Evolutionary conservation across 2,113 vertebrate genomes (phyloP).

Genomic region (Elachura formosa): DNA sequence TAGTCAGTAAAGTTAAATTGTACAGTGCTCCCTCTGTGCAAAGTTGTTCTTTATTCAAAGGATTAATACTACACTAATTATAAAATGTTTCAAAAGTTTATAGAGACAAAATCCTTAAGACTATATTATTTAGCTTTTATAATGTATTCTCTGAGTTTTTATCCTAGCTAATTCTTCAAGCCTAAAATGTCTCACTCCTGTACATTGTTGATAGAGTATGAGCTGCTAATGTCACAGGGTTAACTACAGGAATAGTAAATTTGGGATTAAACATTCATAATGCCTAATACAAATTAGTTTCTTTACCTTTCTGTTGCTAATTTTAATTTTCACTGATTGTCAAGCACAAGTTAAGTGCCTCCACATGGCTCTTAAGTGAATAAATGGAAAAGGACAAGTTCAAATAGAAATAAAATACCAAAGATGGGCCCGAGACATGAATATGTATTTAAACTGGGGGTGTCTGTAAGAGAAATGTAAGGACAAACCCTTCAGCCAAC

Average conservation of each 20-base stretch:
- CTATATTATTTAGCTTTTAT: not conserved
- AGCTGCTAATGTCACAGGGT: constrained; percentile 12
- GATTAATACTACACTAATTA: not conserved
- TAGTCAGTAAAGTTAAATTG: not conserved
- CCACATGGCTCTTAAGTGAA: constrained; percentile 37
- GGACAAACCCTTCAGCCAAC: not conserved
- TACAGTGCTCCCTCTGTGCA: not conserved
- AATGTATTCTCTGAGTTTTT: not conserved
- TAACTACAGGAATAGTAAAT: constrained; percentile 19
- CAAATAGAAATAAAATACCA: not conserved
- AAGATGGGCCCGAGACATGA: not conserved
- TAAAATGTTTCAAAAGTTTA: not conserved
- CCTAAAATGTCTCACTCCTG: not conserved
- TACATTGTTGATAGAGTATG: not conserved
- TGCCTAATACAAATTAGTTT: constrained; percentile 21
- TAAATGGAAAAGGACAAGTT: constrained; percentile 1
- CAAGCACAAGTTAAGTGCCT: constrained; percentile 40
- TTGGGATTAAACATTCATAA: constrained; percentile 46
- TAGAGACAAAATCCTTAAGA: not conserved
- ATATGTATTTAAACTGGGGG: not conserved
- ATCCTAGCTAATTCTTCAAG: not conserved
- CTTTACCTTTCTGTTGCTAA: constrained; percentile 45
- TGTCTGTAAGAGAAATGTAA: not conserved
- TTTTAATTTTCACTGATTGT: constrained; percentile 54
- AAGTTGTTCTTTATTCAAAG: not conserved